phyloP scores from a whole-genome alignment of 2,113 vertebrate genomes.

The Pyrgilauda ruficollis region DNA sequence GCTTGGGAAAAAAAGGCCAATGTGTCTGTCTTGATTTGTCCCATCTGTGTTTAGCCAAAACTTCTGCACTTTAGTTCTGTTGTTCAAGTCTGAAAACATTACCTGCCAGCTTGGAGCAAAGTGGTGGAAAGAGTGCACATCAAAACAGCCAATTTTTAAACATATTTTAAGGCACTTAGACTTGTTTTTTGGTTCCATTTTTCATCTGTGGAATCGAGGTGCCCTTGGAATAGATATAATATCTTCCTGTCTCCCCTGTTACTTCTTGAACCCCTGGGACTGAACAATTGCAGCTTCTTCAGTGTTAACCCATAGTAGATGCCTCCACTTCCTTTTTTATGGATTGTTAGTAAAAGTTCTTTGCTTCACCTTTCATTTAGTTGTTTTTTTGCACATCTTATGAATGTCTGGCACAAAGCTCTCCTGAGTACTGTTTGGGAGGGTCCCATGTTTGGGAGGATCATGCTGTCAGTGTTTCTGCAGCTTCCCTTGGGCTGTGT shows the following conservation, averaged over 20 bases:
- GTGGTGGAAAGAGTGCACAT: neutral
- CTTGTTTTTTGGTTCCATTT: neutral
- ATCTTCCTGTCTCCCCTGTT: neutral
- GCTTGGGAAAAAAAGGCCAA: rapidly evolving
- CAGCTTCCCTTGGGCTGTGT: neutral
- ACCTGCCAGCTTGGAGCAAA: neutral
- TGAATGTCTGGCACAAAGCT: neutral
- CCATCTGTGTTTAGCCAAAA: neutral
- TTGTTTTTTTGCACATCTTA: neutral
- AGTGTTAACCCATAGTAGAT: neutral
- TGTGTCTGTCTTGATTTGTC: neutral
- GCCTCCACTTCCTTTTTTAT: neutral
- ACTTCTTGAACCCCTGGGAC: neutral
- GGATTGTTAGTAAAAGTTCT: neutral
- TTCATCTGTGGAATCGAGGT: neutral
- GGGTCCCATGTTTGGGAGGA: neutral
- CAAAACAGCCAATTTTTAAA: neutral
- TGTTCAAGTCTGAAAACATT: neutral
- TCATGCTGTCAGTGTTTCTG: neutral
- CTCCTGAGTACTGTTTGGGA: neutral
- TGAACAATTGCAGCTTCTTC: neutral
- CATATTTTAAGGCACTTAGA: neutral
- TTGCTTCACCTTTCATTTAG: neutral
- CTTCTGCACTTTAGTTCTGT: neutral
- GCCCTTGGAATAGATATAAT: neutral